These are phyloP conservation scores for Naso thynnoides DNA, from an alignment of 2,797 vertebrate species.

Conservation along the genomic window DNA sequence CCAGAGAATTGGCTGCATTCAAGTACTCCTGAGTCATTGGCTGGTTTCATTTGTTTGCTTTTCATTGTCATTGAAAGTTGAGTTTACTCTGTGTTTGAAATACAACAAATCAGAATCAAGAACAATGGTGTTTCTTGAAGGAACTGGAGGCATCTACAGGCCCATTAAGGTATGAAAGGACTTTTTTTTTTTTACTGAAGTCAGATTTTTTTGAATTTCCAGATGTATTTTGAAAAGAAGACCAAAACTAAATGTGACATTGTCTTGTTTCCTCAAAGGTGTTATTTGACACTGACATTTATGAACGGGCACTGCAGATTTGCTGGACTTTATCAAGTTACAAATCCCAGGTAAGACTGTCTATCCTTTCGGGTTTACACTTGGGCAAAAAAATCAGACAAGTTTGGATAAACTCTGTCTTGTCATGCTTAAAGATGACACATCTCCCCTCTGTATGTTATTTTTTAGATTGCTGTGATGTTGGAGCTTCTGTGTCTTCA, in stretches of 20 bases:
- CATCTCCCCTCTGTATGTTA: neutral
- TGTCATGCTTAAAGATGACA: neutral
- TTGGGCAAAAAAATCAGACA: neutral
- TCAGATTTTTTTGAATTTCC: neutral
- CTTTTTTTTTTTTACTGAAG: neutral
- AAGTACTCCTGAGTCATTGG: neutral
- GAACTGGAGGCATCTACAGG: neutral
- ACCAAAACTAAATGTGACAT: neutral
- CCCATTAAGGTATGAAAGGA: neutral
- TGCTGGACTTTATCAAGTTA: constrained; percentile 5
- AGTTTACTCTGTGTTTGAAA: neutral
- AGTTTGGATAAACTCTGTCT: neutral
- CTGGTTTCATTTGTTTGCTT: neutral
- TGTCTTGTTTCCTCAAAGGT: constrained; percentile 6
- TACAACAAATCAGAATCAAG: neutral
- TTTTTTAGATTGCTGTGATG: constrained; percentile 14
- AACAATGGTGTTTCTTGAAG: neutral
- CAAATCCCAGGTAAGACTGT: constrained; percentile 8
- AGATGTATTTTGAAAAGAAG: neutral
- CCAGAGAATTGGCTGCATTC: neutral
- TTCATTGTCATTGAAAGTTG: neutral
- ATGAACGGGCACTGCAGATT: constrained; percentile 7
- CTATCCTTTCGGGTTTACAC: neutral
- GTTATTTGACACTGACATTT: constrained; percentile 4
- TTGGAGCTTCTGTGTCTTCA: constrained; percentile 18